Base-by-base conservation (phyloP, 2,113 vertebrate species). In the Tragulus kanchil region DNA sequence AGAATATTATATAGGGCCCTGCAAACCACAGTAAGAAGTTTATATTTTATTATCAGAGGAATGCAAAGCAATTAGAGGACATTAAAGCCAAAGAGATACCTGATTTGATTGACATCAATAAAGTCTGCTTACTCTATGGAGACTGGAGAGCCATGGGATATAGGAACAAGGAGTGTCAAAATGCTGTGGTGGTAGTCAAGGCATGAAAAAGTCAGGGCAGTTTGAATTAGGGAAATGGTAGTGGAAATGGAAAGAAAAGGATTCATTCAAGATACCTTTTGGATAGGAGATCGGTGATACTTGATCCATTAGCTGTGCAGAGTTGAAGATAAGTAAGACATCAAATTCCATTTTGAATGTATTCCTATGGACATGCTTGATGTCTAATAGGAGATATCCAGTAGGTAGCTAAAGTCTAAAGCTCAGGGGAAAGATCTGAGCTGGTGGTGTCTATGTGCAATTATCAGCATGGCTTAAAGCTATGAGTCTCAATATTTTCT, bases 41-140 rank as follows among this genome's bases (percentile, higher is more conserved):
- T 88, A 21, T 50, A 86, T 69, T 94, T 93, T 64, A 87, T 93
- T 92, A n/a, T 94, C 84, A 93, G 58, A 56, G 36, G 28, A 75
- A 94, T 61, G 25, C 15, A 58, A 94, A 84, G 6, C 6, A 90
- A 81, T 73, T 61, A 79, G 26, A 85, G 17, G 4, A 9, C 25
- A 88, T 88, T 93, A 94, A 94, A 90, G 73, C 36, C 82, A 90
- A 89, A 62, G n/a, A 65, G 62, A 79, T 15, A 52, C 3, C 87
- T 85, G n/a, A 87, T 81, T 65, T 84, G 31, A 81, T 28, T 61
- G 69, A 90, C 8, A 79, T 31, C 54, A 95, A 69, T 10, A 81
- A 87, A 50, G 73, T 83, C 54, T 84, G 11, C 28, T 45, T 50
- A 48, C 42, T 90, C 6, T 64, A 77, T 82, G 36, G 81, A 89